Evolutionary conservation across 2,797 vertebrate genomes (phyloP).

Genomic region (Hydrocynus forskahlii): DNA sequence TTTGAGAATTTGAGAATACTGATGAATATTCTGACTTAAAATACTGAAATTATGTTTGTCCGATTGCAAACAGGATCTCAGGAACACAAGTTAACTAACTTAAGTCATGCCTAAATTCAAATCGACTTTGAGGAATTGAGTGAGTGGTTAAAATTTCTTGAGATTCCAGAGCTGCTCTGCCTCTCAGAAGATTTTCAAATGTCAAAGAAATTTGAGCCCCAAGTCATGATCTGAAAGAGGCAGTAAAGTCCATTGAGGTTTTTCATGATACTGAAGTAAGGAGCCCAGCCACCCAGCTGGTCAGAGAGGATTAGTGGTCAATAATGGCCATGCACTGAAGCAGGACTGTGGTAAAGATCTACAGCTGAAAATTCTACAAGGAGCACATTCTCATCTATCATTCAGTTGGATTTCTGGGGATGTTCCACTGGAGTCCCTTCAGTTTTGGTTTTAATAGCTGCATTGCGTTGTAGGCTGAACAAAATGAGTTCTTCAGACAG

Average conservation of each 20-base stretch:
- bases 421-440: not conserved
- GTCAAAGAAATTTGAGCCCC: not conserved
- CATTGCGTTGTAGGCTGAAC: not conserved
- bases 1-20: too few relatives aligned
- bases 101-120: not conserved
- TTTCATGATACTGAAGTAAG: not conserved
- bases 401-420: not conserved
- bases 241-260: not conserved
- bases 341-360: not conserved
- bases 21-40: too few relatives aligned
- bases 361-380: not conserved
- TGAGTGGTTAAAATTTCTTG: not conserved
- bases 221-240: not conserved
- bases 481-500: not conserved
- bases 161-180: not conserved
- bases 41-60: not conserved
- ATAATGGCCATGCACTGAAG: conserved; percentile 45
- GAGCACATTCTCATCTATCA: too few relatives aligned
- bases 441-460: not conserved
- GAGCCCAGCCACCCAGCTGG: not conserved
- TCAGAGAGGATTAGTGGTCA: conserved; percentile 64
- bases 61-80: not conserved
- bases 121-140: not conserved
- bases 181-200: not conserved
- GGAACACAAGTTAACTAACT: too few relatives aligned